Evolutionary conservation across 2,113 vertebrate genomes (phyloP).

Genomic region (Psilopogon haemacephalus): DNA sequence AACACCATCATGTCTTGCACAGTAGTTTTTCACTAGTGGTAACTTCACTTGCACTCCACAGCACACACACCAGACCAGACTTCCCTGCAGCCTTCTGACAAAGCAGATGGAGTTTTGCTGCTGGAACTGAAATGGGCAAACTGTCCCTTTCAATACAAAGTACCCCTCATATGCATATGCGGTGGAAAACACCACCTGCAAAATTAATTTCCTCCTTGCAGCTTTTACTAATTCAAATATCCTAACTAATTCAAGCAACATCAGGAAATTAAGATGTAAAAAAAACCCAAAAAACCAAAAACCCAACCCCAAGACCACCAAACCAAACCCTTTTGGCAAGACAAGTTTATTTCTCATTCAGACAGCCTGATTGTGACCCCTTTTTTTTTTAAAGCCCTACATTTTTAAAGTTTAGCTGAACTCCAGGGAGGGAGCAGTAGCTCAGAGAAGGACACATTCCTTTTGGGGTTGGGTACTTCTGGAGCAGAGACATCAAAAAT

Average conservation of each 20-base stretch:
- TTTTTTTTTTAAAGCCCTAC: background rate
- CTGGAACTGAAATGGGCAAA: background rate
- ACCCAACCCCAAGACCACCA: no score
- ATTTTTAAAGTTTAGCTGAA: background rate
- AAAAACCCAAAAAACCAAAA: no score
- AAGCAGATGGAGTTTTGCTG: background rate
- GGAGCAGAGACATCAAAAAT: background rate
- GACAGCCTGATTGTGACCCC: background rate
- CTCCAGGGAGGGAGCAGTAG: rapidly evolving
- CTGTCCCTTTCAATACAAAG: background rate
- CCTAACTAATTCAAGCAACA: background rate
- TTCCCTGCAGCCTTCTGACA: background rate
- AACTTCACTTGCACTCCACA: background rate
- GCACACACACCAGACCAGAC: background rate
- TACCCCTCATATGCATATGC: background rate
- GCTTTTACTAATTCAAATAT: background rate
- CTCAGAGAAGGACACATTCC: background rate
- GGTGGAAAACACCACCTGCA: background rate
- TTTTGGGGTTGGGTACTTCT: background rate
- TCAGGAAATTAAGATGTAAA: no score
- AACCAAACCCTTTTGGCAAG: no score
- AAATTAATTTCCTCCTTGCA: background rate
- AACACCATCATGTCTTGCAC: background rate
- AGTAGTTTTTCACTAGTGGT: background rate
- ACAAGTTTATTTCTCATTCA: background rate